Evolutionary conservation across 2,888 invertebrate species (phyloP).

Genomic region (Oligia strigilis): DNA sequence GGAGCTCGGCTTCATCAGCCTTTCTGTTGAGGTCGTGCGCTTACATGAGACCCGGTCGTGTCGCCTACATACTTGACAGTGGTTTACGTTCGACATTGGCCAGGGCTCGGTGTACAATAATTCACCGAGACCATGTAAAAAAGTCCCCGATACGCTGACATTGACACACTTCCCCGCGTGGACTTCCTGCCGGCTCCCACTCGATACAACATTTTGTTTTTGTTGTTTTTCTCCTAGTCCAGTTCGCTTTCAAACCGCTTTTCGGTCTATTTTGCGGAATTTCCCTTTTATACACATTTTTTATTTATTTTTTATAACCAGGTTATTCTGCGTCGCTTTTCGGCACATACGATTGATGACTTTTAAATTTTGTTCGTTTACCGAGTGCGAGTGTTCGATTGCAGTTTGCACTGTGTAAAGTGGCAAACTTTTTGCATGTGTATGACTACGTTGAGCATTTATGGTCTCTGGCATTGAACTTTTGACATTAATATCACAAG

Average conservation of each 20-base stretch:
- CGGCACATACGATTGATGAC: conserved; percentile 65
- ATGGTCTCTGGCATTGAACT: conserved; percentile 61
- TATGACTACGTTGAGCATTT: conserved; percentile 28
- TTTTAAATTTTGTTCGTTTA: conserved; percentile 66
- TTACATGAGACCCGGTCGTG: conserved; percentile 52
- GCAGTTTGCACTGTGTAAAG: conserved; percentile 65
- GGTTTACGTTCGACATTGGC: conserved; percentile 52
- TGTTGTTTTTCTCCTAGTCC: conserved; percentile 74
- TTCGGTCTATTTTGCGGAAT: conserved; percentile 74
- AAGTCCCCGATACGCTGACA: conserved; percentile 81
- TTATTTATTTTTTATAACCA: conserved; percentile 72
- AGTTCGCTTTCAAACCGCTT: conserved; percentile 76
- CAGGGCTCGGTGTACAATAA: conserved; percentile 65
- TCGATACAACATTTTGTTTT: conserved; percentile 77
- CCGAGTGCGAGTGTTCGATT: conserved; percentile 56
- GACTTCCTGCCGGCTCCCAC: conserved; percentile 78
- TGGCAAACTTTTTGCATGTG: conserved; percentile 55
- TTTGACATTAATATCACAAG: conserved; percentile 60
- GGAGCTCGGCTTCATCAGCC: conserved; percentile 38
- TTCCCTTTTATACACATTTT: conserved; percentile 68
- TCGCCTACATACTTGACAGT: conserved; percentile 54
- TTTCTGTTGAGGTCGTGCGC: conserved; percentile 61
- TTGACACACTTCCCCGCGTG: conserved; percentile 85
- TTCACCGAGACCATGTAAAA: conserved; percentile 74
- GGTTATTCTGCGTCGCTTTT: conserved; percentile 71